Conservation (phyloP, 1,140 invertebrate genomes). For the Sitophilus oryzae region DNA sequence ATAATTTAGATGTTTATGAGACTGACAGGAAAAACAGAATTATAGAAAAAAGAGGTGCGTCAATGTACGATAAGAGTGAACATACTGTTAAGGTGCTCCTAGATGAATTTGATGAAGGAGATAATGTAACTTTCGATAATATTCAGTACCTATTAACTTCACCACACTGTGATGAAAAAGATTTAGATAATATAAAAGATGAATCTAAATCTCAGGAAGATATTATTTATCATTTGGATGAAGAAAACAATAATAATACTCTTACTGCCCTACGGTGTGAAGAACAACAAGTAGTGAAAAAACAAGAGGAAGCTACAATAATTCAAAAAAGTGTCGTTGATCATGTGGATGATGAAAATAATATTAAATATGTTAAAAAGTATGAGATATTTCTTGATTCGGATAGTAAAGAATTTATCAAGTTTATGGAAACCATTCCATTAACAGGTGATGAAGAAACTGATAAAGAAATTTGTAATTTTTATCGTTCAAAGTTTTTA, state of each 20-base stretch:
- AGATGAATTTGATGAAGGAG: too few species aligned
- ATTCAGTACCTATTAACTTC: too few species aligned
- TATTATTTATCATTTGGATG: too few species aligned
- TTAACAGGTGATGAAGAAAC: conserved; percentile 47
- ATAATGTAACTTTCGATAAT: too few species aligned
- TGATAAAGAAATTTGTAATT: conserved; percentile 48
- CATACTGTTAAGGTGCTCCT: too few species aligned
- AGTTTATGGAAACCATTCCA: conserved; percentile 40
- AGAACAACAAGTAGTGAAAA: background rate
- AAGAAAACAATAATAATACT: background rate
- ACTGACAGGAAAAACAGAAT: too few species aligned
- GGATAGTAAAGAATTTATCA: conserved; percentile 25
- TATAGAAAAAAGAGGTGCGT: too few species aligned
- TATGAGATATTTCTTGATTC: conserved; percentile 4
- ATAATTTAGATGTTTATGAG: too few species aligned
- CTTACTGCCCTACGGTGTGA: background rate
- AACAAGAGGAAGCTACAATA: background rate
- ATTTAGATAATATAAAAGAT: too few species aligned
- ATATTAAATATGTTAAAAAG: background rate
- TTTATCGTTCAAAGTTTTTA: conserved; percentile 42
- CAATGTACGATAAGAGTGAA: too few species aligned
- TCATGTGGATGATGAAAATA: background rate
- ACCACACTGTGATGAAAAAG: too few species aligned
- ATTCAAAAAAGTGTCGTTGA: background rate
- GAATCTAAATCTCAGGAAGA: too few species aligned